Evolutionary conservation across 2,888 invertebrate species (phyloP), one percentile per base, ranked within the genome.

Genomic region (Nezara viridula): DNA sequence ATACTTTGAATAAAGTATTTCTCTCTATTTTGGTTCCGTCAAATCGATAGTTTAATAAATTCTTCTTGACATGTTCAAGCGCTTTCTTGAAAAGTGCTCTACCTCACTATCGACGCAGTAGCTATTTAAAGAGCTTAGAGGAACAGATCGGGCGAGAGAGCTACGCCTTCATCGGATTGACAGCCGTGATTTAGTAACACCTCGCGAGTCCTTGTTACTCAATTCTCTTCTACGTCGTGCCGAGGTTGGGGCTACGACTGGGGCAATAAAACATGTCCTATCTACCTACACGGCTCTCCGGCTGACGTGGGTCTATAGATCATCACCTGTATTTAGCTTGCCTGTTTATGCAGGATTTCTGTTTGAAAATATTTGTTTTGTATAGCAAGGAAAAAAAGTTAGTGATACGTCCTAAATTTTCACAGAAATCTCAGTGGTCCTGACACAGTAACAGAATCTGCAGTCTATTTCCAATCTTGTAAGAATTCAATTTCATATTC

Each of bases 131-230:
- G 37, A 73, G 32, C 60, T 60, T 32, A 27, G 14, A 60, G 27
- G 27, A 60, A 27, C 14, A 14, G 60, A 60, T 60, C 14, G 14
- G 27, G 14, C 27, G 27, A 14, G 27, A 60, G 60, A 19, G 19
- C 32, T 73, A 14, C 60, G 60, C 60, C 60, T 60, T 60, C 27
- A 55, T 73, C 66, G 37, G 60, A 73, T 73, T 73, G 66, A 73
- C 66, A 73, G 66, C 37, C 9, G 37, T 37, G 66, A 73, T 73
- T 73, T 73, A 73, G 32, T 24, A 73, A 73, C 1, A 73, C 5
- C 66, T 60, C 2, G 12, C 5, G 5, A 14, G 60, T 14, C 27
- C 60, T 21, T 21, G 32, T 73, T 73, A 21, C 66, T 37, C 66
- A 73, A 73, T 21, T 5, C 66, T 21, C 37, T 37, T 32, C 44